Base-by-base conservation (phyloP, 1,140 invertebrate genomes). In the Megathymus violae region DNA sequence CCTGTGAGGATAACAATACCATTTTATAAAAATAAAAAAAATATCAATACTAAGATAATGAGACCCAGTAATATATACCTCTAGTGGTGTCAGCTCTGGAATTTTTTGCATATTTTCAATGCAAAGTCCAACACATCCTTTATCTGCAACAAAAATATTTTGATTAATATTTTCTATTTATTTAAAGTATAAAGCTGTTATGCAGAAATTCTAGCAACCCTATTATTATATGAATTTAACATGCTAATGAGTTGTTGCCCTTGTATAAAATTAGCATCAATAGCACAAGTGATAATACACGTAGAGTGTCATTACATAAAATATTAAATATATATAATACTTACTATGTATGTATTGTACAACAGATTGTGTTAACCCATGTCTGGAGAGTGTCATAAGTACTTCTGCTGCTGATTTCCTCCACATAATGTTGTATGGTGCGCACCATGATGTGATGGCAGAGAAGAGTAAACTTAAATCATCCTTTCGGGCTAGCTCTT, bases 321-420 rank as follows among this genome's bases (percentile, higher is more conserved):
- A 11, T 19, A n/a, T n/a, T n/a, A n/a, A n/a, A n/a, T n/a, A n/a
- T n/a, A 56, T 11, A 36, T 40, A 19, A 59, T 56, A 93, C 95
- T 94, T 92, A 99, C 98, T 97, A 92, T 99, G 98, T 85, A 99
- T 99, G 85, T 99, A 99, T 70, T 96, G 96, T 69, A 99, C 96
- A 75, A 99, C 98, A 75, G 95, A 95, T 72, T 96, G 95, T 34
- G 97, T 97, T 19, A 99, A 93, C 36, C 98, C 97, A 92, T 99
- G 98, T 77, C 97, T 93, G 11, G 98, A 98, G 59, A 99, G 92
- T 6, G 98, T 99, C 94, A 99, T 98, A 52, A 99, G 92, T 58
- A 99, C 97, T 93, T 99, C 98, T 16, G 97, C 97, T 0, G 98
- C 97, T 72, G 96, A 98, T 91, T 99, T 99, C 64, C 98, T 94